Percentiles rank a stretch among this genome's conserved stretches.
These are phyloP conservation scores for Otolemur crassicaudatus DNA, from an alignment of 2,797 vertebrate genomes.

Conservation along the genomic window DNA sequence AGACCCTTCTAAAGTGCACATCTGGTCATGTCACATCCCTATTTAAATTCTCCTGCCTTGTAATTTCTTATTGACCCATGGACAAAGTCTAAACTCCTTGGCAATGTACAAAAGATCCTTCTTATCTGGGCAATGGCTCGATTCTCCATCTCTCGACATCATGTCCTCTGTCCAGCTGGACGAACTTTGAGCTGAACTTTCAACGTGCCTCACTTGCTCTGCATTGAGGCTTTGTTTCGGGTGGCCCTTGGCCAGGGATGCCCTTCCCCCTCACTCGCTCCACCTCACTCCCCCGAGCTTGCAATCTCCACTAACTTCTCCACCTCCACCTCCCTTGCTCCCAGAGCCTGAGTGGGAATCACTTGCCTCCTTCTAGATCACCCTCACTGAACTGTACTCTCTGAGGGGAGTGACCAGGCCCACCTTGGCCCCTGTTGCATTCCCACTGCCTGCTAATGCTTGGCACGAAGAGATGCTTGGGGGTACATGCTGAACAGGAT, in stretches of 20 bases:
- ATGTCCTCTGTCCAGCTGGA: not conserved
- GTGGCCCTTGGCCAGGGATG: accelerated
- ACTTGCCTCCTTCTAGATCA: not conserved
- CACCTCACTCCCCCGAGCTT: not conserved
- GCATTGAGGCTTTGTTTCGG: not conserved
- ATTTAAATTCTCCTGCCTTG: not conserved
- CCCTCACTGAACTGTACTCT: not conserved
- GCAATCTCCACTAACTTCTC: not conserved
- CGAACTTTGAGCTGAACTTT: accelerated
- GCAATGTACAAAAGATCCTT: not conserved
- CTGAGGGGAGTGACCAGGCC: accelerated
- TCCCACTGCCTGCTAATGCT: not conserved
- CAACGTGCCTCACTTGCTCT: accelerated
- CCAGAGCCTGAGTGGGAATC: not conserved
- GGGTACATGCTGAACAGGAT: not conserved
- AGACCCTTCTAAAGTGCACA: not conserved
- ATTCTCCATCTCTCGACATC: not conserved
- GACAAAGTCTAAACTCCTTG: not conserved
- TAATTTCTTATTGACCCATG: not conserved
- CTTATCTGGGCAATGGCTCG: not conserved
- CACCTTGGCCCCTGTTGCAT: not conserved
- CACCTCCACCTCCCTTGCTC: not conserved
- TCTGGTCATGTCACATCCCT: not conserved
- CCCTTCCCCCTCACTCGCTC: not conserved
- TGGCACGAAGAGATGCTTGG: not conserved